phyloP scores from a whole-genome alignment of 2,113 vertebrate species.

The Gadus chalcogrammus region DNA sequence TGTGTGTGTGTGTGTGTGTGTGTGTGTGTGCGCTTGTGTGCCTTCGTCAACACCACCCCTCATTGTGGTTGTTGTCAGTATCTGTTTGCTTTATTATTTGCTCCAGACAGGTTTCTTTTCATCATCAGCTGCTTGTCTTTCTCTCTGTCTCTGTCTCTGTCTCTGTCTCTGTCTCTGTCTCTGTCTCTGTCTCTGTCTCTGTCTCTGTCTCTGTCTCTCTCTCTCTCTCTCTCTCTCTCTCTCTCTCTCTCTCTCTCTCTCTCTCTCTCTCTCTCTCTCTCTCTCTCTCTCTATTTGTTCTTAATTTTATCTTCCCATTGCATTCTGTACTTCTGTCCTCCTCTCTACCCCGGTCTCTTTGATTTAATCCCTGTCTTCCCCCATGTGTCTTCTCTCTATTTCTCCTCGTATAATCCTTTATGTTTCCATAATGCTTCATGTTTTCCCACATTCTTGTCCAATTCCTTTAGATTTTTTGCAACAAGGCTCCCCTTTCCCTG shows the following conservation, averaged over 20 bases:
- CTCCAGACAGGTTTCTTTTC: neutral
- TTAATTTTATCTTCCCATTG: neutral
- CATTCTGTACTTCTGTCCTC: neutral
- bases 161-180: neutral
- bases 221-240: neutral
- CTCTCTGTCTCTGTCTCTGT: neutral
- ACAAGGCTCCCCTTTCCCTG: no score
- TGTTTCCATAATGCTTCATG: neutral
- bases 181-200: neutral
- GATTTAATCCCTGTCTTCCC: neutral
- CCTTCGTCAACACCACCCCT: neutral
- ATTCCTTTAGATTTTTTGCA: neutral
- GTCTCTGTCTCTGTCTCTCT: neutral
- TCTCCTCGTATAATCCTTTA: neutral
- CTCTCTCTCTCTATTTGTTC: neutral
- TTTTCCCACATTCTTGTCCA: neutral
- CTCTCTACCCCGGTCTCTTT: neutral
- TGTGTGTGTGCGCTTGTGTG: neutral
- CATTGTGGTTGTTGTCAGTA: neutral
- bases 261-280: no score
- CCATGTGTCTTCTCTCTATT: neutral
- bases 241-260: neutral
- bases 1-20: constrained; percentile 5
- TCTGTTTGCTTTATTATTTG: neutral
- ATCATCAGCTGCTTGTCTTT: neutral